These are phyloP conservation scores for Tipula confusa DNA, from an alignment of 2,888 invertebrate species.

Conservation along the genomic window DNA sequence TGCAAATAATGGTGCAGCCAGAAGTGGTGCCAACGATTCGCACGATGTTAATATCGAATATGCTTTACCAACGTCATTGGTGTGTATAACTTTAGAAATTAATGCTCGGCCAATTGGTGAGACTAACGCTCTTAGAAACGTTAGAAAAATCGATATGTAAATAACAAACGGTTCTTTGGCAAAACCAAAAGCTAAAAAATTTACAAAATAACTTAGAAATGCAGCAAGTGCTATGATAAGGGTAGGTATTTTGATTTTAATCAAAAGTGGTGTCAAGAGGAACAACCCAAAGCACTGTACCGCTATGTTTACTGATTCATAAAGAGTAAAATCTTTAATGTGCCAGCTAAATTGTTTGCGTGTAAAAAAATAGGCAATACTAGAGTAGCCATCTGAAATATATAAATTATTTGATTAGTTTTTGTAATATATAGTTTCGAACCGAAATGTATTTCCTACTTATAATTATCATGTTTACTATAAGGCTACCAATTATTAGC, in stretches of 20 bases:
- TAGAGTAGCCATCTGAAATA: constrained; percentile 39
- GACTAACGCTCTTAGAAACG: constrained; percentile 40
- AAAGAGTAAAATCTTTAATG: constrained; percentile 45
- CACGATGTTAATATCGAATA: constrained; percentile 63
- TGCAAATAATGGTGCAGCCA: constrained; percentile 61
- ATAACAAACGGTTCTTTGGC: constrained; percentile 45
- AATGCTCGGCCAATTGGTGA: constrained; percentile 49
- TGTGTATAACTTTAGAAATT: constrained; percentile 45
- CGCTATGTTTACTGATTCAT: constrained; percentile 51
- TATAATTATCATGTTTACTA: neutral
- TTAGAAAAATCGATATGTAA: constrained; percentile 37
- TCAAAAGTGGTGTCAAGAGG: constrained; percentile 56
- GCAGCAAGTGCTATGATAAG: constrained; percentile 42
- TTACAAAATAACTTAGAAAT: constrained; percentile 43
- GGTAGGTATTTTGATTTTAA: constrained; percentile 45
- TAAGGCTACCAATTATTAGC: constrained; percentile 36
- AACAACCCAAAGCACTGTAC: constrained; percentile 56
- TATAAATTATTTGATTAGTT: too few species aligned
- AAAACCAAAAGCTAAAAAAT: constrained; percentile 46
- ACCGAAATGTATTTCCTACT: too few species aligned
- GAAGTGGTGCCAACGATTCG: constrained; percentile 60
- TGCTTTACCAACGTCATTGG: constrained; percentile 56
- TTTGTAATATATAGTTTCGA: neutral
- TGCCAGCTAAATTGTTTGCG: constrained; percentile 47
- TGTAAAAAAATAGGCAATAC: constrained; percentile 54